These are phyloP conservation scores for Spongilla lacustris DNA, from an alignment of 37 sponge, comb jelly and placozoan species.

Conservation along the genomic window DNA sequence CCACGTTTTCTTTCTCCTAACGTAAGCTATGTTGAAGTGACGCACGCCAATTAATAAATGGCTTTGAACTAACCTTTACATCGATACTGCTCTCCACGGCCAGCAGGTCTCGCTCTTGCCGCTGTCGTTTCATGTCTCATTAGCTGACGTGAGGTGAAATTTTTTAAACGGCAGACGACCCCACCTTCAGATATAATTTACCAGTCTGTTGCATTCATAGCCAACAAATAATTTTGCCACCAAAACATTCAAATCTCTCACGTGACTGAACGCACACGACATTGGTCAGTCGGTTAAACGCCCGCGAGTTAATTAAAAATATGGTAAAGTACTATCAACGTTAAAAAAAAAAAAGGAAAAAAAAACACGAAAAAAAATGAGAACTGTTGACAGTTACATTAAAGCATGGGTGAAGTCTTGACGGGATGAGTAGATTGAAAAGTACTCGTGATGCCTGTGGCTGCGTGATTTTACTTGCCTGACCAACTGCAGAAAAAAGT, in stretches of 20 bases:
- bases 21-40: neutral
- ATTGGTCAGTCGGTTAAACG: neutral
- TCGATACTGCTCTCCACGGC: neutral
- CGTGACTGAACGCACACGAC: neutral
- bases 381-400: constrained; percentile 1
- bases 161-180: neutral
- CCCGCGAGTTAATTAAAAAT: neutral
- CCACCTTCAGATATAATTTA: neutral
- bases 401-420: neutral
- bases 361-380: neutral
- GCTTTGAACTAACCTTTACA: neutral
- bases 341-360: neutral
- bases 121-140: neutral
- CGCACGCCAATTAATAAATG: neutral
- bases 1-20: neutral
- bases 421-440: neutral
- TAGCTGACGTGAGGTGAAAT: neutral
- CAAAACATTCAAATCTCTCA: neutral
- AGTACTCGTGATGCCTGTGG: neutral
- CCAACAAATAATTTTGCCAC: constrained; percentile 1
- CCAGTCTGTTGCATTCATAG: neutral
- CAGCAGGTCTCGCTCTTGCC: neutral
- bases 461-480: constrained; percentile 30
- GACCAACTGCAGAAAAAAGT: neutral
- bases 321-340: neutral